Evolutionary conservation across 2,113 vertebrate species (phyloP).

Genomic region (Cheilinus undulatus): DNA sequence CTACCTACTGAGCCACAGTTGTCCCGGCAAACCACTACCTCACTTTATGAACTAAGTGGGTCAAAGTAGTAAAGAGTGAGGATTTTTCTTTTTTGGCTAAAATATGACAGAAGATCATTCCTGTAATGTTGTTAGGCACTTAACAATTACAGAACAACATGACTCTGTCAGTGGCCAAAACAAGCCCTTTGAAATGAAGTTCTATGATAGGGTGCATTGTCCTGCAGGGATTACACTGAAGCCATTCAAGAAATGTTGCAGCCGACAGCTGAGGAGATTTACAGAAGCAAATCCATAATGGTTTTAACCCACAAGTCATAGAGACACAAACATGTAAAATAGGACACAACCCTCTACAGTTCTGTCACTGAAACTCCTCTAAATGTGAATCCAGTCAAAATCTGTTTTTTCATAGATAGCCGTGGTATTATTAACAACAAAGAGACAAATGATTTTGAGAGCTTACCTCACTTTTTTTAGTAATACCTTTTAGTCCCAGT

Average conservation of each 20-base stretch:
- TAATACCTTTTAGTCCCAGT: not conserved
- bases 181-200: too few relatives aligned
- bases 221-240: not conserved
- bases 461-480: not conserved
- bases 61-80: too few relatives aligned
- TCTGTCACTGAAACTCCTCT: not conserved
- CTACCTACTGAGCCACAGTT: too few relatives aligned
- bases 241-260: not conserved
- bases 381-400: not conserved
- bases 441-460: not conserved
- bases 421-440: not conserved
- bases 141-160: not conserved
- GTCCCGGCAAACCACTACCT: too few relatives aligned
- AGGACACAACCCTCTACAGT: not conserved
- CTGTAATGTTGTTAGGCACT: not conserved
- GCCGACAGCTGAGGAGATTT: not conserved
- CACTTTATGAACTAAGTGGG: too few relatives aligned
- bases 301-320: not conserved
- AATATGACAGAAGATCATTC: not conserved
- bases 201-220: not conserved
- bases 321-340: not conserved
- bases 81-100: too few relatives aligned
- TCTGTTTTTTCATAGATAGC: not conserved
- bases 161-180: not conserved
- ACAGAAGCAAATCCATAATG: not conserved